Percentiles rank a stretch among this genome's conserved stretches.
phyloP scores from a whole-genome alignment of 2,888 invertebrate genomes.

The Pyrgus malvae region DNA sequence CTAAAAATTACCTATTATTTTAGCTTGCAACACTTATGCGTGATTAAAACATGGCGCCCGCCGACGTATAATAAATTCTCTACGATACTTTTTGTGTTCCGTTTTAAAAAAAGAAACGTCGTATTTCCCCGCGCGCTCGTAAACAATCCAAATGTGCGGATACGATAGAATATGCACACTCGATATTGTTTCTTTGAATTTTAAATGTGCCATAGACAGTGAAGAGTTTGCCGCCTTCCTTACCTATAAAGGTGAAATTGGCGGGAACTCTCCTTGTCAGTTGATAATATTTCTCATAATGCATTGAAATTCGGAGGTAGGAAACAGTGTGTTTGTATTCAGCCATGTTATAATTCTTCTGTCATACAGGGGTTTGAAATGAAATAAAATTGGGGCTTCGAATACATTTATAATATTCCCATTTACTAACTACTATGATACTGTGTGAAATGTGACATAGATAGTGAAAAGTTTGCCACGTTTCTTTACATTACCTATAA shows the following conservation, averaged over 20 bases:
- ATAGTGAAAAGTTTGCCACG: conserved; percentile 11
- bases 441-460: conserved; percentile 50
- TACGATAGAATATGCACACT: conserved; percentile 66
- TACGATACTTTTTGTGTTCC: conserved; percentile 49
- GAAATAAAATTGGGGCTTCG: no score
- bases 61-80: conserved; percentile 53
- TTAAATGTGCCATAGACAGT: conserved; percentile 50
- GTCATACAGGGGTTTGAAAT: neutral
- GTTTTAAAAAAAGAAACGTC: conserved; percentile 58
- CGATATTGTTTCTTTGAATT: conserved; percentile 79
- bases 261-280: conserved; percentile 37
- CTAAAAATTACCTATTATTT: conserved; percentile 24
- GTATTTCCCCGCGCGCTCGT: conserved; percentile 71
- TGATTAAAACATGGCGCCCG: conserved; percentile 53
- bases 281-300: conserved; percentile 15
- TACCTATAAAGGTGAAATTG: conserved; percentile 41
- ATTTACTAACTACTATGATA: no score
- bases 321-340: neutral
- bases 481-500: conserved; percentile 34
- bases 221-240: conserved; percentile 10
- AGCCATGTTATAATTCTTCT: neutral
- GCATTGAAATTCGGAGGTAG: neutral
- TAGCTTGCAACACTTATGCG: conserved; percentile 30
- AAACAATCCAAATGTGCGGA: conserved; percentile 64
- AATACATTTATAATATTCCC: no score